Base-by-base conservation (phyloP, 2,113 vertebrate species). In the Vombatus ursinus region DNA sequence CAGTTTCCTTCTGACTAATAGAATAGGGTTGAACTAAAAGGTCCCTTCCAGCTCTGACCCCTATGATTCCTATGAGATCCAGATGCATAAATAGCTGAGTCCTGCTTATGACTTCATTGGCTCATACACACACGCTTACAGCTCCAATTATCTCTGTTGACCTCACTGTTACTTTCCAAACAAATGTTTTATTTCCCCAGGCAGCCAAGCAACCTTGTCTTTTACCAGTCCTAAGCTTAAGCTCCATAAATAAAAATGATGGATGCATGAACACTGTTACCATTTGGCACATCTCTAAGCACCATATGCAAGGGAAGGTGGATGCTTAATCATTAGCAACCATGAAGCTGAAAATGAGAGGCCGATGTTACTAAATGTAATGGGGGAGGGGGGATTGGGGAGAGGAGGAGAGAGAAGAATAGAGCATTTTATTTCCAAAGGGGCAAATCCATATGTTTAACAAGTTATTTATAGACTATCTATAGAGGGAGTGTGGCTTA, bases 121-220 rank as follows among this genome's bases (percentile, higher is more conserved):
- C n/a, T 84, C 16, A 84, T 52, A 52, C 68, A 84, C 68, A 44
- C n/a, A n/a, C n/a, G 68, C 68, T 90, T 90, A 90, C 49, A 90
- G 89, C 89, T 90, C 89, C 89, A 90, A 50, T 90, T 90, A 90
- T 90, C 47, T 90, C 49, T 90, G 89, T 31, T 90, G 89, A 90
- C 89, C 89, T 90, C 89, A 90, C 89, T 49, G 89, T 90, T 48
- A 90, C 49, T 90, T 90, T 90, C 48, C 89, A 90, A 90, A 90
- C 89, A 90, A 49, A 50, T 48, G 47, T 90, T 48, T 49, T 90
- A 49, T 90, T 50, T 50, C 89, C 89, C 49, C 9, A 48, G 47
- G 48, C 89, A 90, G 25, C 61, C 25, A 44, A 47, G 50, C 3
- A 12, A 89, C 0, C 91, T 89, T 94, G 37, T 89, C 57, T 91